Conservation (phyloP, 2,113 vertebrate species). For the Parotia lawesii region DNA sequence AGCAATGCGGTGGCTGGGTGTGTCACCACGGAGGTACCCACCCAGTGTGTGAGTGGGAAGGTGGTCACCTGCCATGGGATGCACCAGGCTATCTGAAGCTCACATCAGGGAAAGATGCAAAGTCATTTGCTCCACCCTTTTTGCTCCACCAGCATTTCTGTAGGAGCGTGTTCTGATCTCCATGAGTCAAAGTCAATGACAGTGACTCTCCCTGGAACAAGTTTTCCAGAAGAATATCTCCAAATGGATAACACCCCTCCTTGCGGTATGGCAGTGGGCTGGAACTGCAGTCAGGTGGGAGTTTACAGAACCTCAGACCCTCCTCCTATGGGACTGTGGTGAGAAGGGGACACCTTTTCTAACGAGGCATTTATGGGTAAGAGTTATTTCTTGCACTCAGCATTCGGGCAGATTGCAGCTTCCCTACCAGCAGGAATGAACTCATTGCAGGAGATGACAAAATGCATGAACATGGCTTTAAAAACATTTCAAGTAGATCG, state of each 20-base stretch:
- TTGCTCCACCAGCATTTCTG: neutral
- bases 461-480: neutral
- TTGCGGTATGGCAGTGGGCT: neutral
- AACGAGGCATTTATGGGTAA: neutral
- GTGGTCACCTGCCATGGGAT: neutral
- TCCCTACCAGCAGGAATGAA: neutral
- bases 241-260: neutral
- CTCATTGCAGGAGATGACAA: neutral
- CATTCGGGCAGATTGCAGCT: neutral
- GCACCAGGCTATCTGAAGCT: neutral
- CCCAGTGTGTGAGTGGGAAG: accelerated
- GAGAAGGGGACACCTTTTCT: neutral
- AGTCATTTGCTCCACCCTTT: neutral
- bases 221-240: neutral
- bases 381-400: neutral
- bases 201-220: neutral
- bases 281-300: neutral
- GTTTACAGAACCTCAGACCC: neutral
- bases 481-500: neutral
- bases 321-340: neutral
- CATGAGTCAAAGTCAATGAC: neutral
- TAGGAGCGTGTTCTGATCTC: neutral
- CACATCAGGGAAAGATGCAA: neutral
- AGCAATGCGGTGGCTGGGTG: neutral
- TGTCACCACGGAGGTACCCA: neutral